Evolutionary conservation across 2,113 vertebrate species (phyloP), one percentile per base, ranked within the genome.

Genomic region (Eleginops maclovinus): DNA sequence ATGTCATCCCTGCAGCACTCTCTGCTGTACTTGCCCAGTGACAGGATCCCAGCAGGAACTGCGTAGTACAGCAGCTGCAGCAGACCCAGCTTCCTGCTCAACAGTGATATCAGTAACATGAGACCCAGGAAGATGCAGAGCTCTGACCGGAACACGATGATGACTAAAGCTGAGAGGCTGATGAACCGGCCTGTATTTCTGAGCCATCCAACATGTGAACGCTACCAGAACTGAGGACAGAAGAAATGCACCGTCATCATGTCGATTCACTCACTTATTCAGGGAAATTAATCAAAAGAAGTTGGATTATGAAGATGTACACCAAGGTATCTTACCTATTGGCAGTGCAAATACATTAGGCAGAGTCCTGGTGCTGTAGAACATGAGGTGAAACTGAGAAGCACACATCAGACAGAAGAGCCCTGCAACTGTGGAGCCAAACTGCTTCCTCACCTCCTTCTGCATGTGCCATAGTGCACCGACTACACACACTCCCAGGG

Each of bases 341-440:
- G 97, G 96, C 61, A 99, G 93, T 0, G 96, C 98, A 80, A 99
- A 95, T 26, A 96, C 91, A 40, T 99, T 99, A 16, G 98, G 98
- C 14, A 99, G 96, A 0, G 96, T 97, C 80, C 98, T 93, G 0
- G 97, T 96, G 90, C 97, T 97, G 92, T 99, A 99, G 90, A 99
- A 99, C 97, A 99, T 97, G 14, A 99, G 91, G 77, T 99, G 98
- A 90, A 99, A 99, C 91, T 99, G 98, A 2, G 96, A 95, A 2
- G 94, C 94, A 11, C 96, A 97, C 43, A 94, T 96, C 79, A 97
- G 93, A 81, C 96, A 97, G 90, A 98, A 98, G 55, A 96, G 24
- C 4, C 83, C 58, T 1, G 98, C 95, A 5, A 96, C 96, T 0
- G 89, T 94, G 68, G 96, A 94, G 66, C 98, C 98, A 59, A 98